Base-by-base conservation (phyloP, 2,888 invertebrate genomes). In the Agrochola lota region DNA sequence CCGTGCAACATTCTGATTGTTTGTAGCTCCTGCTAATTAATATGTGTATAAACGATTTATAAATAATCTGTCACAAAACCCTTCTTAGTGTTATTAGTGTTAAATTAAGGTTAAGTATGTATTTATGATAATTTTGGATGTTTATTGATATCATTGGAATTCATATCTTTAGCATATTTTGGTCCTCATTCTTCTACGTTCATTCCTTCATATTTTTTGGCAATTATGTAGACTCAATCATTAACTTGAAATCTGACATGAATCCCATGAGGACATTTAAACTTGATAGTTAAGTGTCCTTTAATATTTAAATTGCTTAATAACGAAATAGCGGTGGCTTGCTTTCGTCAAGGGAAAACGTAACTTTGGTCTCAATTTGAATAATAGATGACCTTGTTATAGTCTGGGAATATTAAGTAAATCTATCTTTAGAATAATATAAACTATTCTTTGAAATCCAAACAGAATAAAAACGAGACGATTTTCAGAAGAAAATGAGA, bases 41-140 rank as follows among this genome's bases (percentile, higher is more conserved):
- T 75, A 46, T 62, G 4, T 74, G 72, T 77, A 68, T 73, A 74
- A 74, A 73, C 60, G 64, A 64, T 76, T 20, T 59, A 67, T 64
- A 26, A 76, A 68, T 71, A 76, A 67, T 73, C 70, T 74, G 69
- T 77, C 75, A 75, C 35, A 46, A 67, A 64, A 81, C 55, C 73
- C 55, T 87, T 74, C 75, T 74, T 81, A 76, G 43, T 62, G 68
- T 81, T 81, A 69, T 78, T 85, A 83, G 73, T 84, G 75, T 85
- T 87, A 86, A 80, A 74, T 67, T 80, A 77, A 84, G 70, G 67
- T 71, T 86, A 90, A 81, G 86, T 88, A 46, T 59, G 23, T 74
- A 89, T 85, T 77, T 77, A 43, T 84, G 84, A 84, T 43, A 77
- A 70, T 83, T 88, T 84, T 87, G 69, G 74, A 89, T 87, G 85